Evolutionary conservation across 2,888 invertebrate genomes (phyloP).

Genomic region (Acrobeloides nanus): DNA sequence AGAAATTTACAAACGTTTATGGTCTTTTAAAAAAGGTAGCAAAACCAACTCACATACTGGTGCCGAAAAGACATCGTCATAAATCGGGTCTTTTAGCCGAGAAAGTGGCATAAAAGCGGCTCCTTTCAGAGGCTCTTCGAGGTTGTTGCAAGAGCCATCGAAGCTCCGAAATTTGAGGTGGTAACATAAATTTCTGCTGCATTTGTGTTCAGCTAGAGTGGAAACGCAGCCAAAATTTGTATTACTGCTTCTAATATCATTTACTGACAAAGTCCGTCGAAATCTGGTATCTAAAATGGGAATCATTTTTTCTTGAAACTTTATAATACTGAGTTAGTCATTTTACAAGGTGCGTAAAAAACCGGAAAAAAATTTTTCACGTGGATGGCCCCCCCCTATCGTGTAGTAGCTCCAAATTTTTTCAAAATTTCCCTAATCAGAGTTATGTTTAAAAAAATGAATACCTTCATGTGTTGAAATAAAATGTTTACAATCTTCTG

Average conservation of each 20-base stretch:
- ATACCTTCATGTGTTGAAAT: constrained; percentile 48
- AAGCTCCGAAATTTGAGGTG: constrained; percentile 46
- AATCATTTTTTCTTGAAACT: no score
- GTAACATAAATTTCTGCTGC: constrained; percentile 47
- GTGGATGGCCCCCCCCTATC: no score
- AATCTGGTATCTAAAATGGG: constrained; percentile 17
- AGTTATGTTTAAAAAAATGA: constrained; percentile 2
- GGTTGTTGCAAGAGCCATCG: constrained; percentile 53
- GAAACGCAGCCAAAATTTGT: constrained; percentile 49
- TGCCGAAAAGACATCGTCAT: constrained; percentile 51
- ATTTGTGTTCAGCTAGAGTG: constrained; percentile 34
- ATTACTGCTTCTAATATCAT: constrained; percentile 47
- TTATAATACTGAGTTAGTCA: no score
- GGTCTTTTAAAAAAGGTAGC: no score
- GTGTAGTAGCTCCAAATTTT: no score
- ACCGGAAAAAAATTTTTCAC: no score
- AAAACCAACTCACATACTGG: constrained; percentile 39
- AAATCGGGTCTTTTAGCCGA: constrained; percentile 44
- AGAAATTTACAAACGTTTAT: no score
- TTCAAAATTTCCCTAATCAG: no score
- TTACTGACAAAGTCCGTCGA: constrained; percentile 41
- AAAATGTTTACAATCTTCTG: constrained; percentile 47
- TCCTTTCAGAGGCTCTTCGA: constrained; percentile 41
- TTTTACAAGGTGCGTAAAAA: no score
- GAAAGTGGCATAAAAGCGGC: constrained; percentile 50